Evolutionary conservation across 2,113 vertebrate species (phyloP).

Genomic region (Cheirogaleus medius): DNA sequence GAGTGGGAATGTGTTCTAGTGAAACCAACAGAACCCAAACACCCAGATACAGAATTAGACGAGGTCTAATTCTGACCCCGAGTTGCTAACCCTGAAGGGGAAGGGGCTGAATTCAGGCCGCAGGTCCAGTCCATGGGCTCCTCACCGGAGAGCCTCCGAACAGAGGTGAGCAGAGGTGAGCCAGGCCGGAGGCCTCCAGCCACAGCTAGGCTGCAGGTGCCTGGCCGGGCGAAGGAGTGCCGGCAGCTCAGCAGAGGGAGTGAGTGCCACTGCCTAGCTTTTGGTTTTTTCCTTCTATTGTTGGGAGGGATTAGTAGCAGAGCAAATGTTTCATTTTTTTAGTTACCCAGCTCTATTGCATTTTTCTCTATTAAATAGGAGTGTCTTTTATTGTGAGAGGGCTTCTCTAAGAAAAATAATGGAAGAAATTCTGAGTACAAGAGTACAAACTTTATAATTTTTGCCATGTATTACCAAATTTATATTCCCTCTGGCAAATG

Average conservation of each 20-base stretch:
- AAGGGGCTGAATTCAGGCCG: neutral
- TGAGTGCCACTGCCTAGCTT: neutral
- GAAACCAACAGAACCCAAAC: neutral
- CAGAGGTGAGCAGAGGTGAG: no score
- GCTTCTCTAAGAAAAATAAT: constrained; percentile 21
- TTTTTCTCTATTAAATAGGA: neutral
- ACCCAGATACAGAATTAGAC: neutral
- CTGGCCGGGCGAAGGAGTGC: neutral
- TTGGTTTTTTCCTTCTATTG: neutral
- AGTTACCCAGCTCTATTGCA: neutral
- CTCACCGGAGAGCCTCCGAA: neutral
- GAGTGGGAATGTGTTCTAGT: neutral
- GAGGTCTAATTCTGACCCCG: no score
- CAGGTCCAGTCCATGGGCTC: neutral
- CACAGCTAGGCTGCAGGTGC: neutral
- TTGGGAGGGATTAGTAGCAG: neutral
- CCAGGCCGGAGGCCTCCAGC: neutral
- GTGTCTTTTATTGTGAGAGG: neutral
- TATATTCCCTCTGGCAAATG: neutral
- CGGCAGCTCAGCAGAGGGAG: neutral
- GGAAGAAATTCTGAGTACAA: neutral
- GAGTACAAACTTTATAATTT: neutral
- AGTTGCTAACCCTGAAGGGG: neutral
- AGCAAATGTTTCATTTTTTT: neutral
- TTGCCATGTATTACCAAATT: neutral